Conservation (phyloP, 2,797 vertebrate genomes). For the Anas flavirostris region DNA sequence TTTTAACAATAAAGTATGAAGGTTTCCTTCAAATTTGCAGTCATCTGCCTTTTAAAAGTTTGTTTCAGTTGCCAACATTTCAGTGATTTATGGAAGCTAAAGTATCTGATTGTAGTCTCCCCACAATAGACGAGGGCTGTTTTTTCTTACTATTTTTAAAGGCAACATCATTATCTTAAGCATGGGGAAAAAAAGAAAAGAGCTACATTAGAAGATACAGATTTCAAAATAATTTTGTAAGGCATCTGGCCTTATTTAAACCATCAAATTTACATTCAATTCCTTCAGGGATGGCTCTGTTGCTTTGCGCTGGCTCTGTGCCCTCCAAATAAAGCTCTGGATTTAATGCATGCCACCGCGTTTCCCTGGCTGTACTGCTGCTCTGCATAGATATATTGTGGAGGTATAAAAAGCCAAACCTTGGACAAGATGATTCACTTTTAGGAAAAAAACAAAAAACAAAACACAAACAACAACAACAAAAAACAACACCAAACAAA, state of each 20-base stretch:
- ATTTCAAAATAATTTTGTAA: conserved; percentile 61
- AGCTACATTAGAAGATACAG: conserved; percentile 63
- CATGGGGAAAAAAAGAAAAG: neutral
- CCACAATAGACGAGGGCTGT: conserved; percentile 47
- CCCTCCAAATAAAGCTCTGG: conserved; percentile 63
- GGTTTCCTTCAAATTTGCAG: conserved; percentile 50
- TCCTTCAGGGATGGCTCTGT: conserved; percentile 71
- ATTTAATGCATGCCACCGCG: conserved; percentile 67
- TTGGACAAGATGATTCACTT: conserved; percentile 58
- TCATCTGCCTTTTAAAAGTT: conserved; percentile 64
- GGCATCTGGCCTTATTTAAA: conserved; percentile 81
- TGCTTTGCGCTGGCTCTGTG: conserved; percentile 67
- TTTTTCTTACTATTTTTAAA: conserved; percentile 52
- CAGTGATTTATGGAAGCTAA: conserved; percentile 62
- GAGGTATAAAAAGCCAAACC: conserved; percentile 35
- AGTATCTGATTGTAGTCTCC: conserved; percentile 70
- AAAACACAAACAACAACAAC: too few species aligned
- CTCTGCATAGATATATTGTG: neutral
- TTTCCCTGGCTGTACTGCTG: neutral
- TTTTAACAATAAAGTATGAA: conserved; percentile 51
- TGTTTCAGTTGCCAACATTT: conserved; percentile 63
- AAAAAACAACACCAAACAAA: too few species aligned
- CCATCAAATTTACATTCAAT: conserved; percentile 72
- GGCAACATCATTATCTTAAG: conserved; percentile 42
- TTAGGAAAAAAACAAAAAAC: neutral